Conservation (phyloP, 2,113 vertebrate genomes). For the Pandion haliaetus region DNA sequence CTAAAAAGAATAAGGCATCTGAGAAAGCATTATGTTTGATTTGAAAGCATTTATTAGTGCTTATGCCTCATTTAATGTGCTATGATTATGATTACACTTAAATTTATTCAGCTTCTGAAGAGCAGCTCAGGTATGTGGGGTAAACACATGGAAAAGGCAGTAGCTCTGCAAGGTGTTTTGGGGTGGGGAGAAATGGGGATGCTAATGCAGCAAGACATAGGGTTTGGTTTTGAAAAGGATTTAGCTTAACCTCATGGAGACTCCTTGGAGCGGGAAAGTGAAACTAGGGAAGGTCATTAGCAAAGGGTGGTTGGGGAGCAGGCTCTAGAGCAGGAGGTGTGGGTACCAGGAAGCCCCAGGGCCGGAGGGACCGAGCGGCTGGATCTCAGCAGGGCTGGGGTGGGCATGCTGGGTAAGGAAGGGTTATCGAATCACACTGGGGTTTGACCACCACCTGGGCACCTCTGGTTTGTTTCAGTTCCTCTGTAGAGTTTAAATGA, state of each 20-base stretch:
- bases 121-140: not conserved
- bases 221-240: not conserved
- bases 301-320: not conserved
- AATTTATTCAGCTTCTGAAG: not conserved
- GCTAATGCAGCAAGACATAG: not conserved
- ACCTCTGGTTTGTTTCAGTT: not conserved
- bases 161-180: not conserved
- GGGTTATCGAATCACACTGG: not conserved
- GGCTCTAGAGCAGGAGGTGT: not conserved
- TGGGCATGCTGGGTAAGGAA: not conserved
- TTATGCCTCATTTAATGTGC: not conserved
- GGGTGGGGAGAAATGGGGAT: not conserved
- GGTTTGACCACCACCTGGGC: not conserved
- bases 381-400: not conserved
- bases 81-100: not conserved
- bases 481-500: not conserved
- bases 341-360: not conserved
- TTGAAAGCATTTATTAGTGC: not conserved
- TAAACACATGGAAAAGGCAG: not conserved
- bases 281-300: not conserved
- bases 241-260: not conserved
- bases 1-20: not conserved
- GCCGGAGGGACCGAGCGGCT: not conserved
- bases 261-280: not conserved
- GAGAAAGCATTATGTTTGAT: not conserved